These are phyloP conservation scores for Cotesia congregata DNA, from an alignment of 2,888 invertebrate species.

Conservation along the genomic window DNA sequence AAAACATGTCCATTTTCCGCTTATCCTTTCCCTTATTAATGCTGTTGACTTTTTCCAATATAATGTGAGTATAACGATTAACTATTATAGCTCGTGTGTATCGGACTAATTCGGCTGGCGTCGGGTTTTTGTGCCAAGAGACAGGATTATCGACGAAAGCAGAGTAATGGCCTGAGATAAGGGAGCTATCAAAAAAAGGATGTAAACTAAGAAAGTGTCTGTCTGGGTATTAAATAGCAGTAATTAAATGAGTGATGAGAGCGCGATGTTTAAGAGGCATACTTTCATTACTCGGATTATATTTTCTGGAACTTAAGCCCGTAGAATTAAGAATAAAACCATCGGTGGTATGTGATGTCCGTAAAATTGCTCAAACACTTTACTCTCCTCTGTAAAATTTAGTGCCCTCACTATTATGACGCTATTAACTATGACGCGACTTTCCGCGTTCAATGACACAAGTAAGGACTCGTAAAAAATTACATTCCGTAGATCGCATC, in stretches of 20 bases:
- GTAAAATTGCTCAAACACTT: slow-evolving; percentile 41
- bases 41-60: too few species aligned
- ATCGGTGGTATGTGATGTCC: slow-evolving; percentile 7
- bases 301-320: slow-evolving; percentile 40
- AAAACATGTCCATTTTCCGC: too few species aligned
- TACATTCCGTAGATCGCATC: too few species aligned
- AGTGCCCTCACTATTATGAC: slow-evolving; percentile 44
- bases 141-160: slow-evolving; percentile 1
- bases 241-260: slow-evolving; percentile 53
- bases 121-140: neutral
- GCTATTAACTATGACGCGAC: slow-evolving; percentile 43
- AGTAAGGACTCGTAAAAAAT: neutral
- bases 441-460: slow-evolving; percentile 37
- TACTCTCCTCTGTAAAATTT: slow-evolving; percentile 31
- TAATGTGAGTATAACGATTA: neutral
- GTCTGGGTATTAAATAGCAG: slow-evolving; percentile 43
- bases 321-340: slow-evolving; percentile 25
- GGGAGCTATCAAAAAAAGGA: slow-evolving; percentile 48
- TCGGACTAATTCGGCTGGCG: neutral
- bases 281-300: slow-evolving; percentile 53
- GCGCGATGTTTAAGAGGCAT: slow-evolving; percentile 38
- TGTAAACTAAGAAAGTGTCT: slow-evolving; percentile 51
- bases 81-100: neutral
- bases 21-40: too few species aligned
- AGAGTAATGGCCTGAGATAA: slow-evolving; percentile 18